Conservation (phyloP, 2,113 vertebrate genomes). For the Notothenia coriiceps region DNA sequence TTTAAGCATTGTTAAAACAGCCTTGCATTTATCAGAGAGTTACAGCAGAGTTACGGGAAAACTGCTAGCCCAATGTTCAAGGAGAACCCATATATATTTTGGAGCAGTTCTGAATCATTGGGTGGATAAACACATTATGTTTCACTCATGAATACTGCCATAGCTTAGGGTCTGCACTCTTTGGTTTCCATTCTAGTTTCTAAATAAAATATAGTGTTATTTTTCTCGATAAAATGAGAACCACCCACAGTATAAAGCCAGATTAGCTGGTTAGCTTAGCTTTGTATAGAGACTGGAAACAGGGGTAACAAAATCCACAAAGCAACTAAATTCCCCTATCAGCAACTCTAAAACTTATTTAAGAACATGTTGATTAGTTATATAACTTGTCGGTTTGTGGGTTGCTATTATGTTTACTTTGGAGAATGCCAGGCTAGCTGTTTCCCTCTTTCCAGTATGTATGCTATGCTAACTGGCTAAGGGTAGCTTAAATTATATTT, state of each 20-base stretch:
- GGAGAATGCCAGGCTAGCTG: background rate
- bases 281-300: background rate
- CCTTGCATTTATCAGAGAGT: constrained; percentile 1
- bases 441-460: background rate
- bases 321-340: background rate
- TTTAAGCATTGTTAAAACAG: constrained; percentile 9
- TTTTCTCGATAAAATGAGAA: background rate
- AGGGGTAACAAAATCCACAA: background rate
- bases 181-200: too few relatives aligned
- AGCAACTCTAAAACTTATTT: background rate
- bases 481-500: background rate
- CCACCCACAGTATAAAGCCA: background rate
- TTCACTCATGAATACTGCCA: background rate
- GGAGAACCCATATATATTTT: too few relatives aligned
- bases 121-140: background rate
- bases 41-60: too few relatives aligned
- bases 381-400: background rate
- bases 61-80: too few relatives aligned
- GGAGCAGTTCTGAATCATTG: too few relatives aligned
- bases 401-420: background rate
- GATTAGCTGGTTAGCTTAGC: background rate
- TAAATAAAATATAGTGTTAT: background rate
- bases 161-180: too few relatives aligned
- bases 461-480: constrained; percentile 1
- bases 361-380: background rate